These are phyloP conservation scores for Sebastes iracundus DNA, from an alignment of 2,797 vertebrate species.

Conservation along the genomic window DNA sequence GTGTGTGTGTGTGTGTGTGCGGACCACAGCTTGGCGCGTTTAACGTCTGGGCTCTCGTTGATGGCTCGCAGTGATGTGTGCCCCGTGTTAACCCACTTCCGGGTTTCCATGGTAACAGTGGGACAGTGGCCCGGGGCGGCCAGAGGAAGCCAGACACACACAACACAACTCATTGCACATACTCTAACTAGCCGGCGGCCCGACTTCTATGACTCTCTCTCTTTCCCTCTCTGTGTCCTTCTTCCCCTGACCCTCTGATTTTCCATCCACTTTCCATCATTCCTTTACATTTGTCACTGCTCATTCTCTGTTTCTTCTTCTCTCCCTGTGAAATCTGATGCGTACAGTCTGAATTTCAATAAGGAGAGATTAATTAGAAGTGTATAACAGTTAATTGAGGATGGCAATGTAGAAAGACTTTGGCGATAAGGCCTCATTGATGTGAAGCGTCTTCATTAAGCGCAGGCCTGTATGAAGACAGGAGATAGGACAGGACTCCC, in stretches of 20 bases:
- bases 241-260: neutral
- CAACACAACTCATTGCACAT: conserved; percentile 52
- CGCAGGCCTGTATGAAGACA: neutral
- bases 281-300: neutral
- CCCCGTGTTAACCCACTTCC: conserved; percentile 73
- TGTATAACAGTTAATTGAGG: neutral
- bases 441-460: neutral
- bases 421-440: neutral
- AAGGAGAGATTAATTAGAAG: neutral
- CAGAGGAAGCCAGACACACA: conserved; percentile 53
- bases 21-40: conserved; percentile 36
- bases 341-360: neutral
- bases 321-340: neutral
- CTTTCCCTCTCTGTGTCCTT: neutral
- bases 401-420: neutral
- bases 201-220: neutral
- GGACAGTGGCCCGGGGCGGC: conserved; percentile 63
- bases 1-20: neutral
- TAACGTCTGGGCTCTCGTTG: conserved; percentile 49
- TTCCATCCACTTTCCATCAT: neutral
- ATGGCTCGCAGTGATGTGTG: conserved; percentile 60
- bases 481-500: neutral
- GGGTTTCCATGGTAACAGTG: conserved; percentile 77
- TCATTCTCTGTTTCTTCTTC: neutral
- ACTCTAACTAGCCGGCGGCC: conserved; percentile 29